phyloP scores from a whole-genome alignment of 2,797 vertebrate species.

The Coluber constrictor region DNA sequence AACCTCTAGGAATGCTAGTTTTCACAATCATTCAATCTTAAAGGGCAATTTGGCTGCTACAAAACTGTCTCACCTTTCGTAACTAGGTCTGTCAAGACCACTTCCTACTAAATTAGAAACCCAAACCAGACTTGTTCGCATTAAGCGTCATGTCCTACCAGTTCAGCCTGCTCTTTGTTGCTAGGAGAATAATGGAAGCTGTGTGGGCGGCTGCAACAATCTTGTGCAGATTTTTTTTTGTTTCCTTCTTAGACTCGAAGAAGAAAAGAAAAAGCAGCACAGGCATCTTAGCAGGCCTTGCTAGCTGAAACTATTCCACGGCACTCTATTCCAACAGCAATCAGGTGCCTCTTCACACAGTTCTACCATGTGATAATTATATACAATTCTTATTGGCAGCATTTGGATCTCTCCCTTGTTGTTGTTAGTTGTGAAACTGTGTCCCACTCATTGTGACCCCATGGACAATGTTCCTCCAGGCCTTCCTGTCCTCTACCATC shows the following conservation, averaged over 20 bases:
- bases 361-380: neutral
- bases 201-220: neutral
- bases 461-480: too few species aligned
- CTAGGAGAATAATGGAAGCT: neutral
- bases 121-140: neutral
- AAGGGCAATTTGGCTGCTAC: constrained; percentile 4
- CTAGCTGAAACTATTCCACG: neutral
- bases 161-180: neutral
- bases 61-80: constrained; percentile 26
- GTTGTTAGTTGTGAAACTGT: too few species aligned
- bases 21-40: constrained; percentile 28
- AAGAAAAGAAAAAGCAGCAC: neutral
- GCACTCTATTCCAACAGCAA: neutral
- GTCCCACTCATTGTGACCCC: too few species aligned
- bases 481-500: too few species aligned
- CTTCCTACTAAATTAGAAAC: constrained; percentile 11
- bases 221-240: neutral
- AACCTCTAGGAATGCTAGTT: constrained; percentile 43
- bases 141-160: neutral
- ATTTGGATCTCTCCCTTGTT: neutral
- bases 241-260: neutral
- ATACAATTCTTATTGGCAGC: neutral
- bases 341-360: neutral
- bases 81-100: constrained; percentile 20
- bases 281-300: neutral